Conservation (phyloP, 2,888 invertebrate species). For the Ormyrus labotus region DNA sequence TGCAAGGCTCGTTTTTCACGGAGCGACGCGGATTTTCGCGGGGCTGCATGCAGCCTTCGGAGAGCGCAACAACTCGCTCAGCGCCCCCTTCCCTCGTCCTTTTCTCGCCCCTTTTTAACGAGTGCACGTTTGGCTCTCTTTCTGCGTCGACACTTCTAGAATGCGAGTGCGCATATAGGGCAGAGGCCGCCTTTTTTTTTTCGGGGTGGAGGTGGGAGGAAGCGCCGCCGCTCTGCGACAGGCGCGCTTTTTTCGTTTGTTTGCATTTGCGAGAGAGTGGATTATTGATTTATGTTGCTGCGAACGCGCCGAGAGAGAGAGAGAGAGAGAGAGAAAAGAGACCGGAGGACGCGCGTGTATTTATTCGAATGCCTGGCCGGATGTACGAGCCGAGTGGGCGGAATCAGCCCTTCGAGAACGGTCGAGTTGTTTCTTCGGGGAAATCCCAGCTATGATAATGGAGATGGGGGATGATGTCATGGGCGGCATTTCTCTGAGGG, state of each 20-base stretch:
- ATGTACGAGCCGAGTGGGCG: neutral
- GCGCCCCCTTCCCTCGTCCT: constrained; percentile 22
- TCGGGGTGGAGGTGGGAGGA: neutral
- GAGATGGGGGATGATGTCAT: too few relatives aligned
- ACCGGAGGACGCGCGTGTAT: too few relatives aligned
- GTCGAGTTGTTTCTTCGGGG: too few relatives aligned
- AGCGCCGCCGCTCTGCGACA: constrained; percentile 4
- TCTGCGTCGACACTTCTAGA: constrained; percentile 50
- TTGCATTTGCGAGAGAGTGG: constrained; percentile 50
- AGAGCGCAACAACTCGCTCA: constrained; percentile 5
- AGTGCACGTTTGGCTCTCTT: constrained; percentile 10
- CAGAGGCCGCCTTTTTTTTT: neutral
- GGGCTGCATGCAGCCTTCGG: constrained; percentile 9
- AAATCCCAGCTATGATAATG: too few relatives aligned
- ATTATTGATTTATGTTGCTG: constrained; percentile 50
- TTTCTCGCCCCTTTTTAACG: constrained; percentile 37
- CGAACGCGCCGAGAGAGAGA: neutral
- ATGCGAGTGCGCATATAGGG: constrained; percentile 21
- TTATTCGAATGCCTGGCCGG: too few relatives aligned
- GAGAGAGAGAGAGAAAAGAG: constrained; percentile 2
- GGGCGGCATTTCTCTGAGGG: too few relatives aligned
- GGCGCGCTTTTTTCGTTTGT: constrained; percentile 48
- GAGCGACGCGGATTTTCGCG: constrained; percentile 51
- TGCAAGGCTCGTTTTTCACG: constrained; percentile 48
- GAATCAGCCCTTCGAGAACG: neutral